Percentiles rank a stretch among this genome's conserved stretches.
phyloP scores from a whole-genome alignment of 2,888 invertebrate species.

The Dastarcus helophoroides region DNA sequence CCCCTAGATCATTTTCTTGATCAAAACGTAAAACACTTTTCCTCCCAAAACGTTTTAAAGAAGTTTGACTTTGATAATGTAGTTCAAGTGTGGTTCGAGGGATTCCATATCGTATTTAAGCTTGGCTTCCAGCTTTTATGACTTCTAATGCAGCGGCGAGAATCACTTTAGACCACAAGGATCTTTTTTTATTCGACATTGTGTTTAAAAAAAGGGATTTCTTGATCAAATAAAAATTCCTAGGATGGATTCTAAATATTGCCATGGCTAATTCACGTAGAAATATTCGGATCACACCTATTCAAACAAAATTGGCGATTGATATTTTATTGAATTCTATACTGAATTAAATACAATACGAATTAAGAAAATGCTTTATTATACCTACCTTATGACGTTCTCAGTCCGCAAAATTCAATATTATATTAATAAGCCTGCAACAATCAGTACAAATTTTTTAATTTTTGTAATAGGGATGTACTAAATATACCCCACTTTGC shows the following conservation, averaged over 20 bases:
- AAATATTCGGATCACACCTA: constrained; percentile 2
- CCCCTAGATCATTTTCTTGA: constrained; percentile 4
- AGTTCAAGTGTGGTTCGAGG: constrained; percentile 3
- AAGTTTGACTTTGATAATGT: constrained; percentile 3
- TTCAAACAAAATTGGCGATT: background rate
- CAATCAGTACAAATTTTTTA: constrained; percentile 1
- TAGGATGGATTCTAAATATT: too few relatives aligned
- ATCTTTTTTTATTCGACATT: constrained; percentile 1
- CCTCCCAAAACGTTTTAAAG: constrained; percentile 1
- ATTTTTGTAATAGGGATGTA: constrained; percentile 2
- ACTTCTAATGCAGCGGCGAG: constrained; percentile 3
- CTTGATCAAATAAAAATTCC: background rate
- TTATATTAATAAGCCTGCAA: constrained; percentile 2
- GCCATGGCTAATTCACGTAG: constrained; percentile 3
- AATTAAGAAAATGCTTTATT: background rate
- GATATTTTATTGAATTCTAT: background rate
- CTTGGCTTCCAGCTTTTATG: constrained; percentile 1
- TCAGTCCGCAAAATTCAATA: background rate
- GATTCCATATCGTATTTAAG: background rate
- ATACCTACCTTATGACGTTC: constrained; percentile 1
- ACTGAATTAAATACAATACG: constrained; percentile 1
- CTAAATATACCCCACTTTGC: background rate
- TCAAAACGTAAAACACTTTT: constrained; percentile 2
- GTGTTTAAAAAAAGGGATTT: background rate
- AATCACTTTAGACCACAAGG: background rate